Evolutionary conservation across 2,113 vertebrate species (phyloP).

Genomic region (Notarius lentiginosus): DNA sequence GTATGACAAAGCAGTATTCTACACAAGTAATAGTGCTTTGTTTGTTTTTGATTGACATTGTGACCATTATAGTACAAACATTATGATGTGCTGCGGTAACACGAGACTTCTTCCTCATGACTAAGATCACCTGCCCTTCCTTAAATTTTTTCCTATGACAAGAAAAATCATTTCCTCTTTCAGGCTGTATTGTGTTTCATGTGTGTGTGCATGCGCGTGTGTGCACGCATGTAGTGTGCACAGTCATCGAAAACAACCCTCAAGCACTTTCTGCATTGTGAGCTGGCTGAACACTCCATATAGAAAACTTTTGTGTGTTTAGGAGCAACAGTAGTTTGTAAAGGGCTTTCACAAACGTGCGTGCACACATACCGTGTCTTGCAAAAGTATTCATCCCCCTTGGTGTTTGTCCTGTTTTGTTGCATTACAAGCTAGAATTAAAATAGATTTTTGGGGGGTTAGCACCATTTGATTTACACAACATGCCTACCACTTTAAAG

Average conservation of each 20-base stretch:
- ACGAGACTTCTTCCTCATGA: neutral
- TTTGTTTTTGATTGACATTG: neutral
- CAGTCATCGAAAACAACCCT: neutral
- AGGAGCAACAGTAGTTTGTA: neutral
- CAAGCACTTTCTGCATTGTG: neutral
- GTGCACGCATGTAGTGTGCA: neutral
- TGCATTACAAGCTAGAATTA: too few relatives aligned
- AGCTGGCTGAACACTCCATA: neutral
- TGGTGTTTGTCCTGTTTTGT: too few relatives aligned
- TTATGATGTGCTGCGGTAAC: neutral
- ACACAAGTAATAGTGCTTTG: neutral
- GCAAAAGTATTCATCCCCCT: too few relatives aligned
- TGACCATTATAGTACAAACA: neutral
- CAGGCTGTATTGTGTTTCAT: neutral
- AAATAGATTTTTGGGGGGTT: too few relatives aligned
- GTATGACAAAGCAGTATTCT: neutral
- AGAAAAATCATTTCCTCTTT: slow-evolving; percentile 39
- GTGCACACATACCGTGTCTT: too few relatives aligned
- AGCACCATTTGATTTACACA: too few relatives aligned
- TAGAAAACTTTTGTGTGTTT: neutral
- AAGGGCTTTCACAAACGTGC: neutral
- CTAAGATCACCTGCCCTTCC: neutral
- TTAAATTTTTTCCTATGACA: slow-evolving; percentile 9
- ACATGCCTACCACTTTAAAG: too few relatives aligned
- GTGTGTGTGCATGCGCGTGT: neutral